phyloP scores from a whole-genome alignment of 1,140 invertebrate species.

The Anthonomus grandis region DNA sequence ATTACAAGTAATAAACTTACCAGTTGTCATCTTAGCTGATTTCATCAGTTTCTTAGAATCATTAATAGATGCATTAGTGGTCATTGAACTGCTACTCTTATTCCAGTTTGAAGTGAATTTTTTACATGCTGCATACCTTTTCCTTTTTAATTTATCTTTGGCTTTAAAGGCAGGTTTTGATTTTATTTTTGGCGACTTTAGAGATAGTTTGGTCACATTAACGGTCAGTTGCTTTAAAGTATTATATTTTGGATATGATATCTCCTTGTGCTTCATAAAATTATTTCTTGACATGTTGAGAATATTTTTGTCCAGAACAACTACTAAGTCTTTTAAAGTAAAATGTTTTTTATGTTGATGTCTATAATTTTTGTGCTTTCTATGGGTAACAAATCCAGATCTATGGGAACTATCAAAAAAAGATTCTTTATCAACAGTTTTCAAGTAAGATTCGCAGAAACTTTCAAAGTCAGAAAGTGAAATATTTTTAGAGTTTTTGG shows the following conservation, averaged over 20 bases:
- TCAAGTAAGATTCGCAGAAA: neutral
- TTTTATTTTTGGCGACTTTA: neutral
- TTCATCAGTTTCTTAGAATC: no score
- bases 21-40: no score
- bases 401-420: neutral
- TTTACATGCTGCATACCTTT: neutral
- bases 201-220: neutral
- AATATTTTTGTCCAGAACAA: conserved; percentile 3
- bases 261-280: neutral
- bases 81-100: no score
- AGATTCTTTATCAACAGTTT: neutral
- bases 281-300: neutral
- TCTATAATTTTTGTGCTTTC: neutral
- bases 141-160: neutral
- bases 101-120: conserved; percentile 2
- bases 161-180: neutral
- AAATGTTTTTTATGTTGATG: neutral
- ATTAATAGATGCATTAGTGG: no score
- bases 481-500: neutral
- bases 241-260: neutral
- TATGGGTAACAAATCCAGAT: conserved; percentile 4
- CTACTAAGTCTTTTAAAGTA: conserved; percentile 4
- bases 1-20: no score
- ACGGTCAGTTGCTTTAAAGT: neutral
- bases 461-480: conserved; percentile 6